Evolutionary conservation across 2,888 invertebrate species (phyloP).

Genomic region (Noctuana brunneofusca): DNA sequence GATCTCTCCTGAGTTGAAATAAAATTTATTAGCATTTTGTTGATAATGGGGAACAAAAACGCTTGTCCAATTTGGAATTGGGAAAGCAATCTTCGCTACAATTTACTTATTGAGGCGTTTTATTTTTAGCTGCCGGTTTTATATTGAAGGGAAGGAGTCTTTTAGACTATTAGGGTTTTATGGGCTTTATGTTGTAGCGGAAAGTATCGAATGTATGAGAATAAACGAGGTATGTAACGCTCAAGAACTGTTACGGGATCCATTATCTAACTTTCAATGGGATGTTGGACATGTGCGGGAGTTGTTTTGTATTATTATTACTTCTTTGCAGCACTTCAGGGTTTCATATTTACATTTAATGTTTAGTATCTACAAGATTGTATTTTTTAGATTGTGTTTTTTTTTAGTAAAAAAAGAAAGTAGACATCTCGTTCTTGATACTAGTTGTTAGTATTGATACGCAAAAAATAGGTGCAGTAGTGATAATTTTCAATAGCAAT

Average conservation of each 20-base stretch:
- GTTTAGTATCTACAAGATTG: neutral
- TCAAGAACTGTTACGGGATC: conserved; percentile 31
- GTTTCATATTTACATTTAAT: conserved; percentile 13
- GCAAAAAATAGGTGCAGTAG: too few species aligned
- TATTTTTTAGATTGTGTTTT: too few species aligned
- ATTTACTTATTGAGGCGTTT: conserved; percentile 61
- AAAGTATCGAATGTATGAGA: conserved; percentile 37
- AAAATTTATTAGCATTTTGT: conserved; percentile 65
- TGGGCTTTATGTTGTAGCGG: conserved; percentile 37
- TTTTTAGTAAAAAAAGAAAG: too few species aligned
- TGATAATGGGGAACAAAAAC: conserved; percentile 62
- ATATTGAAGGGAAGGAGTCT: conserved; percentile 41
- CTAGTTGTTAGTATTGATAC: too few species aligned
- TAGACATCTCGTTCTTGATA: too few species aligned
- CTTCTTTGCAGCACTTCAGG: conserved; percentile 16
- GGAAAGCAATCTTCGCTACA: conserved; percentile 57
- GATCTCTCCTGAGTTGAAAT: conserved; percentile 57
- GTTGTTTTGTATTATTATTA: conserved; percentile 25
- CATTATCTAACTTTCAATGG: conserved; percentile 34
- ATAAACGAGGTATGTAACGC: conserved; percentile 35
- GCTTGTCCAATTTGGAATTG: conserved; percentile 48
- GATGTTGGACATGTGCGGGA: conserved; percentile 29
- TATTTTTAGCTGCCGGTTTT: conserved; percentile 46
- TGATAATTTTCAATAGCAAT: too few species aligned
- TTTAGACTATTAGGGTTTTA: conserved; percentile 42